Base-by-base conservation (phyloP, 2,797 vertebrate genomes). In the Mus caroli region DNA sequence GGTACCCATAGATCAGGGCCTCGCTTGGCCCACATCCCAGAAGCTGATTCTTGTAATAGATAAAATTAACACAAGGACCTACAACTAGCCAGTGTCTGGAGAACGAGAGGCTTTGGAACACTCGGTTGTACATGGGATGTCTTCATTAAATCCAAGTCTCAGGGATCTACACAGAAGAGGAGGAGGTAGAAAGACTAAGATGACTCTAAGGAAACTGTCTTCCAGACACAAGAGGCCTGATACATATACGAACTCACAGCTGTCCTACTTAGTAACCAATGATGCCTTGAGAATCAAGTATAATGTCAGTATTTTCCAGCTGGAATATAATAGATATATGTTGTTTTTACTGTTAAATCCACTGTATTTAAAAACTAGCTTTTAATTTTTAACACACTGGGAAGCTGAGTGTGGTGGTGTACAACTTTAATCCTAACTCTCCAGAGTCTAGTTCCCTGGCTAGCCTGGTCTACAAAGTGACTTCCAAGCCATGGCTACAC, bases 281-380 rank as follows among this genome's bases (percentile, higher is more conserved):
- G 58, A 58, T 58, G 58, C 58, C 20, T 58, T 58, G 58, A 58
- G 20, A 58, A 24, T 22, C 20, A 24, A 22, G 83, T 75, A 79
- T 1, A 13, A 80, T 73, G n/a, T 60, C 94, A 88, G 64, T 26
- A 76, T 52, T 77, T 94, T 80, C 82, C 85, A 94, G 88, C 60
- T 64, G 17, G 56, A 90, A 90, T 73, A 31, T 62, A 50, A 60
- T 67, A 62, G 6, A 89, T 73, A 73, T 6, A 88, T 11, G 2
- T 46, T 89, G 56, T 4, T 60, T 46, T 91, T 60, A 94, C 52
- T 24, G 82, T 78, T 34, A n/a, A 71, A 71, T 71, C 69, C 69
- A 71, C 17, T 71, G 58, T 58, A 58, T 58, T 58, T 58, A 58
- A 58, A 58, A 58, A 22, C 24, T 24, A 58, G 58, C 58, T 58